A percentile compares a stretch with the other conserved stretches of the same genome.
phyloP scores from a whole-genome alignment of 2,797 vertebrate species.

The Antennarius maculatus region DNA sequence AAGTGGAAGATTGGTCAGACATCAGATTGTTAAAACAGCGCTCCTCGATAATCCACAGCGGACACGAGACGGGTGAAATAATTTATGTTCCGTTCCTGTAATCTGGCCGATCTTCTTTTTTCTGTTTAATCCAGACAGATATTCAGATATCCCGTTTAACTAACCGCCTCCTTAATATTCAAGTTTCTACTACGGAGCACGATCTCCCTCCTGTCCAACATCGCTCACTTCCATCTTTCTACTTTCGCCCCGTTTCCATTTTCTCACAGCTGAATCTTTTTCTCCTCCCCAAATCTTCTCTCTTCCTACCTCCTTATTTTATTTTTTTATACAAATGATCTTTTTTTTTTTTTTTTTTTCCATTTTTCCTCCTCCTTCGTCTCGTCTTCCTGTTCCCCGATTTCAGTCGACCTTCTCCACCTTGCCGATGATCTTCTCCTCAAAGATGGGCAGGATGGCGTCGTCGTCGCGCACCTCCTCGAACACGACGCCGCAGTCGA shows the following conservation, averaged over 20 bases:
- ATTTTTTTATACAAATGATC: constrained; percentile 22
- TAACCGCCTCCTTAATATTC: constrained; percentile 45
- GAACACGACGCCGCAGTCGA: constrained; percentile 95
- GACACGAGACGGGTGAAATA: constrained; percentile 60
- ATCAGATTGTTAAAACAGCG: constrained; percentile 48
- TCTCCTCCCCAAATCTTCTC: constrained; percentile 32
- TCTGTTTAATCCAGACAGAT: constrained; percentile 56
- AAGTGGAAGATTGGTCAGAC: constrained; percentile 81
- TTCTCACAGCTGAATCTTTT: constrained; percentile 34
- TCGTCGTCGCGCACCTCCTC: constrained; percentile 94
- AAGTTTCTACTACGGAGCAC: constrained; percentile 43
- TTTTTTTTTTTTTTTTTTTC: constrained; percentile 12
- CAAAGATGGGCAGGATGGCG: constrained; percentile 90
- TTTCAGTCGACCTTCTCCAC: constrained; percentile 95
- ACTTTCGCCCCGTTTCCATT: constrained; percentile 50
- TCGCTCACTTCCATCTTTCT: constrained; percentile 55
- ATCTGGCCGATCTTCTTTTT: constrained; percentile 43
- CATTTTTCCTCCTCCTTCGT: constrained; percentile 13
- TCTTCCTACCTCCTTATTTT: constrained; percentile 31
- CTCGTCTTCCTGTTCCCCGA: constrained; percentile 43
- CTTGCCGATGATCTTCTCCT: constrained; percentile 95
- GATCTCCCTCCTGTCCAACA: constrained; percentile 46
- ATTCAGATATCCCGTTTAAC: constrained; percentile 47
- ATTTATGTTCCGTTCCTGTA: constrained; percentile 53
- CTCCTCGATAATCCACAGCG: constrained; percentile 56